Conservation (phyloP, 2,113 vertebrate species). For the Eptesicus fuscus region DNA sequence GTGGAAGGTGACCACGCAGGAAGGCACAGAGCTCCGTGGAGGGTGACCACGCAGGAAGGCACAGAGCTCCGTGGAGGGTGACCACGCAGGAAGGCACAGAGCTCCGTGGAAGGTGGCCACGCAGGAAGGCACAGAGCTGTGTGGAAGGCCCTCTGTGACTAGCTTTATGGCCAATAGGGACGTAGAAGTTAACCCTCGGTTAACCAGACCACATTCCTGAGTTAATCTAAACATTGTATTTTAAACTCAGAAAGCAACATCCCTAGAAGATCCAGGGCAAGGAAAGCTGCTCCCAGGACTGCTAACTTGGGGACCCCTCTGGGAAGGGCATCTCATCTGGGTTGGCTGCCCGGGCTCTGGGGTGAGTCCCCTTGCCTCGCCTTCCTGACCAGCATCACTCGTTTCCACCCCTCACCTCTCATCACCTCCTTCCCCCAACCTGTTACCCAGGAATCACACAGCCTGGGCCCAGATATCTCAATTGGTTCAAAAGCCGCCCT, state of each 20-base stretch:
- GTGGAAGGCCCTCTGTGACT: not conserved
- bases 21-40: not conserved
- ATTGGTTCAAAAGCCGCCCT: not conserved
- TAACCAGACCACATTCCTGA: not conserved
- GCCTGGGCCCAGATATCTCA: not conserved
- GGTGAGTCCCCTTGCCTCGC: rapidly evolving
- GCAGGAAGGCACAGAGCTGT: too few species aligned
- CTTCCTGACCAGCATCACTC: not conserved
- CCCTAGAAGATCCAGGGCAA: not conserved
- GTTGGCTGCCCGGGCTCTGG: not conserved
- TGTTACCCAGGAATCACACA: not conserved
- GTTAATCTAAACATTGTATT: not conserved
- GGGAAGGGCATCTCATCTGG: not conserved
- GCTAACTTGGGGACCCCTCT: not conserved
- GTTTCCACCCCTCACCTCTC: not conserved
- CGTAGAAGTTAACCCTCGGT: not conserved
- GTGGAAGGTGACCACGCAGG: not conserved
- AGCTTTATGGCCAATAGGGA: not conserved
- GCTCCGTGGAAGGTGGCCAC: too few species aligned
- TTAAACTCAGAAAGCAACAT: not conserved
- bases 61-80: too few species aligned
- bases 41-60: too few species aligned
- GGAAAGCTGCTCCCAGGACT: not conserved
- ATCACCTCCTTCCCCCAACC: too few species aligned
- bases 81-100: too few species aligned